phyloP scores from a whole-genome alignment of 2,113 vertebrate genomes.

The Dissostichus mawsoni region DNA sequence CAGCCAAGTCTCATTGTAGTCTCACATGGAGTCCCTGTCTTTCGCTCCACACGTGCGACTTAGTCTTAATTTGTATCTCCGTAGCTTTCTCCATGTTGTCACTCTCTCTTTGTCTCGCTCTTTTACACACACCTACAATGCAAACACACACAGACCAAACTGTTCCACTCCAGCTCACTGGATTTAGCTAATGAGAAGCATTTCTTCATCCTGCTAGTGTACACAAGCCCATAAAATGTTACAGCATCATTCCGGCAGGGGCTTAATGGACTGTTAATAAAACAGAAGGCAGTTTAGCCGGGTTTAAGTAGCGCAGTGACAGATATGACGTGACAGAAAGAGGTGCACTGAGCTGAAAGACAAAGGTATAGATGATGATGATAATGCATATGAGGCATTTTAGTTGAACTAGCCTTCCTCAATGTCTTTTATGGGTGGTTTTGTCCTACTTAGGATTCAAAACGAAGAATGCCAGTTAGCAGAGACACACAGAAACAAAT shows the following conservation, averaged over 20 bases:
- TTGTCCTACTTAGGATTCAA: not conserved
- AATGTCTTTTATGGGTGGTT: not conserved
- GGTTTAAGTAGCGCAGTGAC: slow-evolving; percentile 22
- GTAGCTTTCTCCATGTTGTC: not conserved
- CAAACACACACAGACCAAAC: slow-evolving; percentile 18
- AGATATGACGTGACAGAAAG: slow-evolving; percentile 1
- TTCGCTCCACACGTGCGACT: not conserved
- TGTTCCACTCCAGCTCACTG: not conserved
- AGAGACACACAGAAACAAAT: slow-evolving; percentile 9
- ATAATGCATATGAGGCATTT: not conserved
- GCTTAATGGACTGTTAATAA: slow-evolving; percentile 52
- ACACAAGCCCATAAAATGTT: slow-evolving; percentile 47
- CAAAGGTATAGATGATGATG: not conserved
- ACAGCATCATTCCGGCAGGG: slow-evolving; percentile 27
- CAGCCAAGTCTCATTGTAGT: slow-evolving; percentile 22
- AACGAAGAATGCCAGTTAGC: not conserved
- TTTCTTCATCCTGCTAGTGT: slow-evolving; percentile 30
- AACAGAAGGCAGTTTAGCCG: slow-evolving; percentile 21
- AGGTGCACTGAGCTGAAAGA: slow-evolving; percentile 4
- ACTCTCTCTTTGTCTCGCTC: slow-evolving; percentile 23
- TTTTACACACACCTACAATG: slow-evolving; percentile 23
- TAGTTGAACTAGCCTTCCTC: slow-evolving; percentile 9
- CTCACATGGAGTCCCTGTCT: not conserved
- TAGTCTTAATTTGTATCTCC: slow-evolving; percentile 9
- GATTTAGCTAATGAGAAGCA: slow-evolving; percentile 38